These are phyloP conservation scores for Pocillopora grandis DNA, from an alignment of 92 coral and sea anemone genomes.

Conservation along the genomic window DNA sequence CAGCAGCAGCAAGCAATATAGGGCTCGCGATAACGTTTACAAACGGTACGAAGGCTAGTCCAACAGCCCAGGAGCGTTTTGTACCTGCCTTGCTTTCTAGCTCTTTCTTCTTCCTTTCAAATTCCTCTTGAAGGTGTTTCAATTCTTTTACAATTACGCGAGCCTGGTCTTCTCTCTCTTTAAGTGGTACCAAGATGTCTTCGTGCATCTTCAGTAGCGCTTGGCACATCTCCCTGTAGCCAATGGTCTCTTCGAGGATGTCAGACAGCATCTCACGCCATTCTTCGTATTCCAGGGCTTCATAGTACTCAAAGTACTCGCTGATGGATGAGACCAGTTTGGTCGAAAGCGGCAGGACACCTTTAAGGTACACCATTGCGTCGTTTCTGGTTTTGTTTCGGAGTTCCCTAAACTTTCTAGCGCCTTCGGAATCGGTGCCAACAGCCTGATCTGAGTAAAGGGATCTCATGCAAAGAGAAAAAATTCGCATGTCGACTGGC, in stretches of 20 bases:
- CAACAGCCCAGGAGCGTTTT: conserved; percentile 49
- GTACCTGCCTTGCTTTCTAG: conserved; percentile 27
- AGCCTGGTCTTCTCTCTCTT: conserved; percentile 16
- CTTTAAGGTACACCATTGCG: conserved; percentile 63
- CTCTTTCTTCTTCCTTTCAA: conserved; percentile 40
- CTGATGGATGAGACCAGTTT: conserved; percentile 51
- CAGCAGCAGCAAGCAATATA: background rate
- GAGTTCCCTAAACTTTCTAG: conserved; percentile 50
- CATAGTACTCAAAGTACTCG: conserved; percentile 62
- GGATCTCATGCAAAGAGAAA: conserved; percentile 58
- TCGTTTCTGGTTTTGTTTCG: conserved; percentile 73
- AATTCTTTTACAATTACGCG: conserved; percentile 22
- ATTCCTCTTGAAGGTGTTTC: conserved; percentile 44
- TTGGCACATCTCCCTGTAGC: conserved; percentile 43
- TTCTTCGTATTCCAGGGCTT: conserved; percentile 51
- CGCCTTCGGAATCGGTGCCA: conserved; percentile 25
- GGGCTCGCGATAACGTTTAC: conserved; percentile 19
- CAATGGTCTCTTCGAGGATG: conserved; percentile 48
- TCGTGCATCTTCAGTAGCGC: conserved; percentile 56
- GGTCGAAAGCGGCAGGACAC: conserved; percentile 56
- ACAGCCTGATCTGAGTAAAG: conserved; percentile 49
- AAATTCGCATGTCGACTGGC: conserved; percentile 42
- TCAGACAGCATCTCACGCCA: conserved; percentile 53
- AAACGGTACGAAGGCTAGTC: conserved; percentile 55
- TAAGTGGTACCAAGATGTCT: conserved; percentile 55